Conservation (phyloP, 2,113 vertebrate genomes). For the Salvelinus sp. region DNA sequence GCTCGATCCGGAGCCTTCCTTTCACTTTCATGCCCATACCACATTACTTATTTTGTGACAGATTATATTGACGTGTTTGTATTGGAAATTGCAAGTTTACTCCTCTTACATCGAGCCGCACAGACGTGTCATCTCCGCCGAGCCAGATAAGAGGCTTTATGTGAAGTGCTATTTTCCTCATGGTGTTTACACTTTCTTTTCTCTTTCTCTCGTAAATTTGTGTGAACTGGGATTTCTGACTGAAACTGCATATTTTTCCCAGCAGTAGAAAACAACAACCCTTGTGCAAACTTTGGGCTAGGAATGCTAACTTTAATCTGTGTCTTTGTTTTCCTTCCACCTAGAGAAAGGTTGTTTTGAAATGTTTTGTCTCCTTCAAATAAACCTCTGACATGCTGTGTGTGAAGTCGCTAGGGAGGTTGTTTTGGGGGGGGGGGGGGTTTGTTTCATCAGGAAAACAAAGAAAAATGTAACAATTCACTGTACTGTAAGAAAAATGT, state of each 20-base stretch:
- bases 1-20: not conserved
- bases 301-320: too few species aligned
- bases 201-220: constrained; percentile 11
- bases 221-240: constrained; percentile 32
- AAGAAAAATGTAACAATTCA: constrained; percentile 30
- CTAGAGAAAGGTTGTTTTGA: too few species aligned
- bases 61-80: constrained; percentile 2
- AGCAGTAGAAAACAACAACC: constrained; percentile 36
- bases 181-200: not conserved
- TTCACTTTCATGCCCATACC: not conserved
- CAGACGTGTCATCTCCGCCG: not conserved
- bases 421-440: too few species aligned
- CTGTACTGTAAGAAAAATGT: not conserved
- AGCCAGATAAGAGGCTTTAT: constrained; percentile 7
- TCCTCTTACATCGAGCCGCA: not conserved
- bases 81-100: constrained; percentile 5
- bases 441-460: constrained; percentile 19
- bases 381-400: too few species aligned
- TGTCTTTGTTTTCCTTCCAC: too few species aligned
- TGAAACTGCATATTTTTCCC: constrained; percentile 20
- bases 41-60: constrained; percentile 15
- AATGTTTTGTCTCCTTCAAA: too few species aligned
- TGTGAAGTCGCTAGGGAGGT: too few species aligned
- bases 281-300: constrained; percentile 20
- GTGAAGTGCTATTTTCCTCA: not conserved